Conservation (phyloP, 2,797 vertebrate species). For the Pseudopleuronectes americanus region DNA sequence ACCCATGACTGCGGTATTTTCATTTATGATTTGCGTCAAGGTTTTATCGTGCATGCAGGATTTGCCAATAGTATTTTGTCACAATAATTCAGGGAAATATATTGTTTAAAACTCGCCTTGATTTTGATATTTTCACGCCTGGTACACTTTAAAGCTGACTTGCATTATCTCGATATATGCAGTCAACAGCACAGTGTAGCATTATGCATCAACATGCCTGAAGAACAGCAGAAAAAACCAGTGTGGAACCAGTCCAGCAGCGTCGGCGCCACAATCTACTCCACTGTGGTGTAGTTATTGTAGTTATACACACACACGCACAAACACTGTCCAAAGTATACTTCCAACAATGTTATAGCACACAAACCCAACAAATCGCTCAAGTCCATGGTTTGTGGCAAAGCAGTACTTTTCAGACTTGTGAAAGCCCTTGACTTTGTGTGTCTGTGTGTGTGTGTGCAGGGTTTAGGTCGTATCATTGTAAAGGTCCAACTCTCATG, state of each 20-base stretch:
- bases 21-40: slow-evolving; percentile 36
- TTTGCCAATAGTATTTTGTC: not conserved
- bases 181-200: slow-evolving; percentile 17
- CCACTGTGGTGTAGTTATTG: slow-evolving; percentile 34
- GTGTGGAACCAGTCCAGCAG: slow-evolving; percentile 24
- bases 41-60: slow-evolving; percentile 11
- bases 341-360: slow-evolving; percentile 11
- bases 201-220: slow-evolving; percentile 47
- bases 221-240: slow-evolving; percentile 15
- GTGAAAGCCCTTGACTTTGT: slow-evolving; percentile 1
- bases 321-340: slow-evolving; percentile 32
- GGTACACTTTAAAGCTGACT: slow-evolving; percentile 11
- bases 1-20: slow-evolving; percentile 20
- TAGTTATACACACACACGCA: slow-evolving; percentile 28
- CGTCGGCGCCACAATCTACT: slow-evolving; percentile 31
- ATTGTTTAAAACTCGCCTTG: not conserved
- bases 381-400: slow-evolving; percentile 18
- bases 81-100: not conserved
- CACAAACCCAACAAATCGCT: slow-evolving; percentile 10
- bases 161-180: not conserved
- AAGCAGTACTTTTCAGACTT: slow-evolving; percentile 10
- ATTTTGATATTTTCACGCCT: no score
- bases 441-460: slow-evolving; percentile 9
- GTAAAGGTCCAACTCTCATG: slow-evolving; percentile 21
- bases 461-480: slow-evolving; percentile 28